Evolutionary conservation across 2,888 invertebrate species (phyloP), one percentile per base, ranked within the genome.

Genomic region (Drosophila paranaensis): DNA sequence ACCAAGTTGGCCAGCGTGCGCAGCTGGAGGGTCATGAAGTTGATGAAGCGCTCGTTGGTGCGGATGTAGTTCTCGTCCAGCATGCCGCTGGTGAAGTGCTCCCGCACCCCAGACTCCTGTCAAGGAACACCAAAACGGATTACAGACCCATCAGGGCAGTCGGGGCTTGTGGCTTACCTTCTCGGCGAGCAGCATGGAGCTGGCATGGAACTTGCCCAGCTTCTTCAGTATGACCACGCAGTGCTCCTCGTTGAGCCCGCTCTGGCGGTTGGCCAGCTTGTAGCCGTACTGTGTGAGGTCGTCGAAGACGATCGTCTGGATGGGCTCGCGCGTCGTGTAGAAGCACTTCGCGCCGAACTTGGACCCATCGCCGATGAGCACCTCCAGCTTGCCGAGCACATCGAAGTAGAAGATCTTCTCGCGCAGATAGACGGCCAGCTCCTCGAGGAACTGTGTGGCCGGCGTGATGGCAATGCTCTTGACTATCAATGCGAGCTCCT

Each of bases 161-260:
- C 4, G 3, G 46, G 14, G 14, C 3, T 27, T n/a, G 13, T 6
- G 13, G 10, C 82, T 84, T 89, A 94, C 94, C 92, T 94, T 94
- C 79, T 94, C 93, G 54, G 92, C 92, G 66, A 94, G 81, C 40
- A 94, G 92, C 70, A 94, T 93, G 1, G 94, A 94, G 16, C 93
- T 93, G 13, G 94, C 95, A 83, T 95, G 95, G 79, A 94, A 94
- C 77, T 92, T 93, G 3, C 94, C 95, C 82, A 95, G 83, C 83
- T 94, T 94, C 63, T 91, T 91, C 1, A 95, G 79, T 10, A 94
- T 93, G 40, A 94, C 77, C 46, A 93, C 82, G 67, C 93, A 93
- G 82, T 95, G 95, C 14, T 92, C 91, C 80, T 94, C 91, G 87
- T 95, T 94, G 35, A 95, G 92, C n/a, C 95, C 94, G 61, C 86